Conservation (phyloP, 2,888 invertebrate genomes). For the Drosophila dives region DNA sequence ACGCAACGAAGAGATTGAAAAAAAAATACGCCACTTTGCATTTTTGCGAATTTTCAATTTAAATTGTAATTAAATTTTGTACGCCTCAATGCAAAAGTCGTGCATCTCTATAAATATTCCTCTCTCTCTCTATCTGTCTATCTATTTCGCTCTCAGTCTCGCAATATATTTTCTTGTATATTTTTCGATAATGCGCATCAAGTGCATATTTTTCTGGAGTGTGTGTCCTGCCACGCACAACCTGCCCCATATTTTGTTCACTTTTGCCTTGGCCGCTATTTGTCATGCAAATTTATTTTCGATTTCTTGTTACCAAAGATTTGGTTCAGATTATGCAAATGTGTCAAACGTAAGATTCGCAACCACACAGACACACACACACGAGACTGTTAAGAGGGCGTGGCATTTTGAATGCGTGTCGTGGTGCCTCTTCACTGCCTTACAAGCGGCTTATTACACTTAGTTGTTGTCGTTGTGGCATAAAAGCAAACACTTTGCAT, state of each 20-base stretch:
- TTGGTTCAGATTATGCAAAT: slow-evolving; percentile 78
- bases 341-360: slow-evolving; percentile 49
- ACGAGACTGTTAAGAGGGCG: neutral
- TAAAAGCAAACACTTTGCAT: slow-evolving; percentile 67
- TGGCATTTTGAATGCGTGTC: slow-evolving; percentile 20
- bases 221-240: slow-evolving; percentile 15
- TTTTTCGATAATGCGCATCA: slow-evolving; percentile 60
- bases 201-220: slow-evolving; percentile 44
- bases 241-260: slow-evolving; percentile 25
- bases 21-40: slow-evolving; percentile 19
- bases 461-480: slow-evolving; percentile 57
- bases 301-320: slow-evolving; percentile 82
- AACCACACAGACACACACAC: slow-evolving; percentile 5
- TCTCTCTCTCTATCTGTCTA: neutral
- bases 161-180: slow-evolving; percentile 10
- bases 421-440: slow-evolving; percentile 48
- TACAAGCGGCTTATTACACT: slow-evolving; percentile 79
- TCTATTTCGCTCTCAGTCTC: neutral
- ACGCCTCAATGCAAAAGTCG: slow-evolving; percentile 58
- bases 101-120: neutral
- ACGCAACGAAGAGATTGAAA: slow-evolving; percentile 23
- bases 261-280: slow-evolving; percentile 59
- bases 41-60: slow-evolving; percentile 67
- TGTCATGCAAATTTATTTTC: slow-evolving; percentile 81
- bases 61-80: slow-evolving; percentile 73